A percentile compares a stretch with the other conserved stretches of the same genome.
These are phyloP conservation scores for Felis catus DNA, from an alignment of 2,113 vertebrate genomes.

Conservation along the genomic window F.catus_Fca126_mat1.0 CM031424.1:57832501-57833000, in stretches of 20 bases:
- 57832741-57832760: neutral
- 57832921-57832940: neutral
- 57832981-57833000: neutral
- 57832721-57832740: neutral
- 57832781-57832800: neutral
- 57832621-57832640: neutral
- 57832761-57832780: neutral
- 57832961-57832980: neutral
- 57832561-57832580: neutral
- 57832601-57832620: neutral
- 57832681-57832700: neutral
- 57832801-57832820: neutral
- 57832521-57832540: neutral
- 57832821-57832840: neutral
- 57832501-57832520: neutral
- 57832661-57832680: neutral
- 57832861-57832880: neutral
- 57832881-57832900: neutral
- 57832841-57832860: neutral
- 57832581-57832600: neutral
- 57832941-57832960: neutral
- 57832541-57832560: neutral
- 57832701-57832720: neutral
- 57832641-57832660: neutral
- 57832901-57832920: neutral